Evolutionary conservation across 2,113 vertebrate species (phyloP).

Genomic region (Anguilla rostrata): DNA sequence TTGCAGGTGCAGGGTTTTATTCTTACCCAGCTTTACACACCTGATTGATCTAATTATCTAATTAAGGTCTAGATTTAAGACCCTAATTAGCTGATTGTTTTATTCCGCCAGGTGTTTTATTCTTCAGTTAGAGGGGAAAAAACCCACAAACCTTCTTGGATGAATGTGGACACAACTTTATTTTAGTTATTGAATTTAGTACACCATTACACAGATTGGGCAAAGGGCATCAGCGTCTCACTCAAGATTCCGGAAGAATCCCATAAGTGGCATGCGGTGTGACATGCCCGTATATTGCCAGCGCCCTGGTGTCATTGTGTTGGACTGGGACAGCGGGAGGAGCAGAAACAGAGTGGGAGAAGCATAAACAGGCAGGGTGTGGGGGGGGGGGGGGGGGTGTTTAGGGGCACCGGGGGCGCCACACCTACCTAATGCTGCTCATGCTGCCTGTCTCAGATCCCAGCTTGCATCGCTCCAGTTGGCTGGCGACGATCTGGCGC

Average conservation of each 20-base stretch:
- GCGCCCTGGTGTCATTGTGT: background rate
- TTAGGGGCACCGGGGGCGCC: background rate
- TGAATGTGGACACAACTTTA: no score
- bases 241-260: background rate
- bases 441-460: constrained; percentile 97
- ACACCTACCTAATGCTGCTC: constrained; percentile 95
- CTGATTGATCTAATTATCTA: no score
- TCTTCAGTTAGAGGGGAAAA: no score
- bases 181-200: no score
- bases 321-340: background rate
- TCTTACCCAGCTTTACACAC: no score
- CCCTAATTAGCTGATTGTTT: no score
- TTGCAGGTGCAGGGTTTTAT: no score
- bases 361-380: background rate
- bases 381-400: background rate
- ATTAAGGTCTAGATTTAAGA: no score
- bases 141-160: no score
- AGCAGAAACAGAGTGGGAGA: background rate
- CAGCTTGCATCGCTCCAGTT: constrained; percentile 98
- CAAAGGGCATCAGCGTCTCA: background rate
- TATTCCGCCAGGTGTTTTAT: no score
- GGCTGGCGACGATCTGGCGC: constrained; percentile 96
- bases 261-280: background rate
- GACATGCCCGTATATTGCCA: background rate
- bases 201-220: background rate